Conservation (phyloP, 2,888 invertebrate genomes). For the Parnassius mnemosyne region DNA sequence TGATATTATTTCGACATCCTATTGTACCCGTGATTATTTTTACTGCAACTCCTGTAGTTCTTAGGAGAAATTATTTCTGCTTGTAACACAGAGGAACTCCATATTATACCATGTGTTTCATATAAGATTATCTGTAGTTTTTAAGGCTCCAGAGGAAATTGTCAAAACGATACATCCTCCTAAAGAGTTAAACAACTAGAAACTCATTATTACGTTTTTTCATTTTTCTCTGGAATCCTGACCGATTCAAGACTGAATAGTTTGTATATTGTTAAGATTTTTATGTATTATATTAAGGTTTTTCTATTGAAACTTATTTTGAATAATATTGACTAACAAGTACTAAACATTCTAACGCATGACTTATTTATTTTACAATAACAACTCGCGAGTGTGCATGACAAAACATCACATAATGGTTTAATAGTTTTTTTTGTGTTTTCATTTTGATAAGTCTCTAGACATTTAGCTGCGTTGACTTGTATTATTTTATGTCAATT, state of each 20-base stretch:
- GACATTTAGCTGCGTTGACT: slow-evolving; percentile 56
- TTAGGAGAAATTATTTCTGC: slow-evolving; percentile 38
- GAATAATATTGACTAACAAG: slow-evolving; percentile 75
- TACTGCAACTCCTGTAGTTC: slow-evolving; percentile 57
- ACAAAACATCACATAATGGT: slow-evolving; percentile 49
- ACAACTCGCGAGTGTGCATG: slow-evolving; percentile 78
- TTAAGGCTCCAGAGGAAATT: slow-evolving; percentile 61
- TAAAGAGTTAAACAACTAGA: slow-evolving; percentile 54
- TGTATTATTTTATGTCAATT: slow-evolving; percentile 52
- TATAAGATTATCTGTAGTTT: slow-evolving; percentile 38
- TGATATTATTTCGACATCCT: slow-evolving; percentile 30
- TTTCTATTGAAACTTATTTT: slow-evolving; percentile 46
- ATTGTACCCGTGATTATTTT: slow-evolving; percentile 52
- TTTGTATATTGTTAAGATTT: slow-evolving; percentile 37
- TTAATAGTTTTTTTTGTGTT: slow-evolving; percentile 42
- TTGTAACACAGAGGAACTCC: slow-evolving; percentile 48
- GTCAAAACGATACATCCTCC: slow-evolving; percentile 59
- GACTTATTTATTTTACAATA: slow-evolving; percentile 64
- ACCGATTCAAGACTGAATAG: slow-evolving; percentile 48
- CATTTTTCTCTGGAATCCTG: slow-evolving; percentile 60
- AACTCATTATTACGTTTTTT: slow-evolving; percentile 58
- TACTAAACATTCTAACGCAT: slow-evolving; percentile 77
- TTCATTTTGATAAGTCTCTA: slow-evolving; percentile 43
- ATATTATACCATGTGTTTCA: slow-evolving; percentile 28
- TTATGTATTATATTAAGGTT: slow-evolving; percentile 40